Base-by-base conservation (phyloP, 2,113 vertebrate species). In the Cheirogaleus medius region DNA sequence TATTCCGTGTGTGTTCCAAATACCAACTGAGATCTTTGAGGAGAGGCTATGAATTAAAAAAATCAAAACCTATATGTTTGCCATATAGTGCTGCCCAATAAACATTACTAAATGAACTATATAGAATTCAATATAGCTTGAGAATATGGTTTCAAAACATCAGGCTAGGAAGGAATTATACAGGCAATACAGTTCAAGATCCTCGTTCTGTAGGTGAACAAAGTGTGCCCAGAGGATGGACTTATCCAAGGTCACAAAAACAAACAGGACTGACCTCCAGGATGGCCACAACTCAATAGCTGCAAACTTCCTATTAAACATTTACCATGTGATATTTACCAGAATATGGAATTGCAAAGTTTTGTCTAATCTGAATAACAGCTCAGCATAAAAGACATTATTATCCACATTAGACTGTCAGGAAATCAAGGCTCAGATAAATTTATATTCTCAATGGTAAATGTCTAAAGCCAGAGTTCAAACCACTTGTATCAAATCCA, bases 1-100 rank as follows among this genome's bases (percentile, higher is more conserved):
- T 49, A 39, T 17, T 68, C 6, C 37, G 9, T 37, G 21, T 27
- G 69, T 8, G 14, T 34, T 5, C 1, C 39, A 74, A 76, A 74
- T 13, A 37, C 8, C 58, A 49, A 60, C 37, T 58, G 5, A 77
- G 44, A 66, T 91, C 21, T 54, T 20, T 89, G 52, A 76, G 32
- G 20, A 47, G 0, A 1, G 32, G 3, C 47, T n/a, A 29, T 47
- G 9, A 3, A 81, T 54, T 76, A 90, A 29, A 63, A 74, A 66
- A 81, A 39, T 12, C 21, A 29, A 71, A 83, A 27, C 3, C 10
- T 42, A 39, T 20, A 6, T 39, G 18, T 80, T 71, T 71, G 23
- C 58, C 74, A 54, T 8, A 56, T 0, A 13, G 29, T 17, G 1
- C 14, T 1, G 8, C 5, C 60, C 8, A 15, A 6, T 60, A 71